Base-by-base conservation (phyloP, 2,888 invertebrate species). In the Melipona bicolor region DNA sequence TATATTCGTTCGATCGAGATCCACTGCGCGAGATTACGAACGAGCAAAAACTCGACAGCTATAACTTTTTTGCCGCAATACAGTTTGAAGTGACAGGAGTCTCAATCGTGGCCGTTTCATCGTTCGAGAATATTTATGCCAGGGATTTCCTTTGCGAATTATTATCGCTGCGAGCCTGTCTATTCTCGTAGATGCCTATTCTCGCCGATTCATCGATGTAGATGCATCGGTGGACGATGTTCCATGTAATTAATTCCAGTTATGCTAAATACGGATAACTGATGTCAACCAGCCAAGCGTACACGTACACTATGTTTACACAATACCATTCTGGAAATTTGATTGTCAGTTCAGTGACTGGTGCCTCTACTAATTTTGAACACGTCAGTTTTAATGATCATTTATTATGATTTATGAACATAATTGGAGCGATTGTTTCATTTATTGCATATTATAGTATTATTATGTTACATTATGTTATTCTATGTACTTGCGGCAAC, bases 181-280 rank as follows among this genome's bases (percentile, higher is more conserved):
- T 43, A 43, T 43, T 43, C 43, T 43, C 52, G 36, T 59, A n/a
- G 54, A 36, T 50, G 61, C 4, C 71, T 75, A 67, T 77, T 74
- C 76, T 13, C 67, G 24, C 43, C 62, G 79, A 68, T 62, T 85
- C 71, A 78, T 15, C 65, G 69, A 21, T 54, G 49, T 24, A 15
- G 2, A 15, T 5, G 56, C 9, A 43, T 13, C 24, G 3, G 32
- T 32, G 69, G 68, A 17, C 21, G n/a, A 32, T 64, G 49, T 27
- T 62, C 43, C 69, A 59, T 67, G 71, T 77, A 88, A 87, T 89
- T 89, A 89, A 86, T 89, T 83, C 86, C 75, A 83, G 71, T 88
- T 81, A 87, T 81, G 83, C 74, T 89, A 89, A 83, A 84, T 56
- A 67, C 84, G 74, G 70, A 76, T 77, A 78, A 83, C 71, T 75